Evolutionary conservation across 2,113 vertebrate species (phyloP), one percentile per base, ranked within the genome.

Genomic region (Pangasianodon hypophthalmus): DNA sequence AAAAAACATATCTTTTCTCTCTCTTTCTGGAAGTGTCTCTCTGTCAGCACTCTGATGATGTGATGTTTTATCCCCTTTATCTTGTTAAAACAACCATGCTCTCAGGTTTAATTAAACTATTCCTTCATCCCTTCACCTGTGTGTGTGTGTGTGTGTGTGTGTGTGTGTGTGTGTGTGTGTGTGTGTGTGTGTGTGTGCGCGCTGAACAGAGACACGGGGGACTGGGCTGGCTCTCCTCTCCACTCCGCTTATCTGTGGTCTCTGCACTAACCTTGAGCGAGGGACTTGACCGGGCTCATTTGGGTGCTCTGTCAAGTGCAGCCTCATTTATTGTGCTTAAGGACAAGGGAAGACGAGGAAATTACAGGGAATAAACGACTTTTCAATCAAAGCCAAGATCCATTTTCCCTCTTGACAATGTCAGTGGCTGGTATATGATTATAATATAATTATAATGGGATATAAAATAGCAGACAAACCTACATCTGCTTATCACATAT

Each of bases 211-310:
- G 64, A 60, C 64, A 86, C 86, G 16, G 50, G 89, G 50, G 50
- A 60, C 67, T 84, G 41, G 19, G 1, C 41, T 21, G 10, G n/a
- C 85, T 88, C 69, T 92, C 81, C 8, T 64, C 50, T 85, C 62
- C 79, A 50, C 89, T 87, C 75, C 14, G 32, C 87, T 88, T 87
- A 87, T 89, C 90, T 87, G 60, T 73, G 88, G 84, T 79, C 85
- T 89, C 21, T 50, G n/a, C 58, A 19, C 29, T 92, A 91, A 93
- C 92, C 92, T 93, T 93, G 91, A 87, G 88, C 10, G 62, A 67
- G 90, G 90, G 86, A 90, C 88, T 90, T 90, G 90, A 91, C 90
- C 89, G 48, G 79, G 56, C 87, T 85, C 89, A 67, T 90, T 90
- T 84, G 87, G 77, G 90, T 89, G 82, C 90, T 85, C 81, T 3